Percentiles rank a stretch among this genome's conserved stretches.
Evolutionary conservation across 2,797 vertebrate species (phyloP).

Genomic region (Propithecus perrieri): DNA sequence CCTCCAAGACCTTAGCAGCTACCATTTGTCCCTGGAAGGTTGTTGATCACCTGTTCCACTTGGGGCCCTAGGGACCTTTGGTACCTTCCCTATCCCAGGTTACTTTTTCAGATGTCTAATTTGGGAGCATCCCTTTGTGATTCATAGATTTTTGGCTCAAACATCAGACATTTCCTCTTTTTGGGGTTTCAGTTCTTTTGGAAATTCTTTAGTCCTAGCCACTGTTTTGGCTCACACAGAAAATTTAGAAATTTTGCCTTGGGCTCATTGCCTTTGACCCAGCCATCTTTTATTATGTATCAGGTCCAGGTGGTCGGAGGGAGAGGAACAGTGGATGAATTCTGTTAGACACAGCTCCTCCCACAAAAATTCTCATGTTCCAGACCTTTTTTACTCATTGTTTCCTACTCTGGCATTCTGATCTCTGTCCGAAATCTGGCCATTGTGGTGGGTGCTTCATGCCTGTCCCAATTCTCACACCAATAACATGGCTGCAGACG

Average conservation of each 20-base stretch:
- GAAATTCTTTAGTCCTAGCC: not conserved
- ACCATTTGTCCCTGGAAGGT: not conserved
- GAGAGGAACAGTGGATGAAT: not conserved
- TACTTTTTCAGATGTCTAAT: not conserved
- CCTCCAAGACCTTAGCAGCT: not conserved
- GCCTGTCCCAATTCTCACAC: not conserved
- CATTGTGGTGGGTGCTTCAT: not conserved
- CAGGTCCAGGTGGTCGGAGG: not conserved
- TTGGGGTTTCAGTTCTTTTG: not conserved
- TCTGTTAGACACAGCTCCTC: not conserved
- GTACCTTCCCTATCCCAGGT: not conserved
- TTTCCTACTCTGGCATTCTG: not conserved
- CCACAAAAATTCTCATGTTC: not conserved
- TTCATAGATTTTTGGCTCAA: not conserved
- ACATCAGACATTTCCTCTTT: not conserved
- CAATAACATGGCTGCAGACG: not conserved
- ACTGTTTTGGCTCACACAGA: not conserved
- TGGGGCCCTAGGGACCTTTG: not conserved
- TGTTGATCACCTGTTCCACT: not conserved
- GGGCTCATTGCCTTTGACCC: not conserved
- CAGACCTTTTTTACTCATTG: not conserved
- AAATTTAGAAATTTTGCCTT: not conserved
- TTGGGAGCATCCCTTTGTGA: not conserved
- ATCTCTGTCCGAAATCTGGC: not conserved
- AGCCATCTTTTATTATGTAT: not conserved